phyloP scores from a whole-genome alignment of 2,797 vertebrate genomes.

The Sebastes trivittatus region DNA sequence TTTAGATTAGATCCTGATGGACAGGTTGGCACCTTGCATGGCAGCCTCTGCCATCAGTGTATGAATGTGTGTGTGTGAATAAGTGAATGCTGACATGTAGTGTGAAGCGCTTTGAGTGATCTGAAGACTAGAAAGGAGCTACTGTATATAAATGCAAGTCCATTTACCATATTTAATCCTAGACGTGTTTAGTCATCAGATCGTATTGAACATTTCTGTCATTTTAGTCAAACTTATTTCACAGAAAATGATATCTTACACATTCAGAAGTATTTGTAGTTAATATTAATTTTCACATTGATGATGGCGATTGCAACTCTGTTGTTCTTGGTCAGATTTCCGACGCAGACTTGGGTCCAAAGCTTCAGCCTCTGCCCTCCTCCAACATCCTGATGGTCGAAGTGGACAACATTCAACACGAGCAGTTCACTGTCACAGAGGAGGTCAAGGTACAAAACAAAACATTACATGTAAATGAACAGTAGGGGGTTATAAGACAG shows the following conservation, averaged over 20 bases:
- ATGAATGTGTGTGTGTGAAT: no score
- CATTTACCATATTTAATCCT: no score
- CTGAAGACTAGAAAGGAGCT: no score
- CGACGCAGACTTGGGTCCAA: conserved; percentile 74
- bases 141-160: no score
- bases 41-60: no score
- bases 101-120: no score
- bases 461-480: background rate
- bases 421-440: conserved; percentile 95
- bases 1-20: no score
- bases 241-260: no score
- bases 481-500: background rate
- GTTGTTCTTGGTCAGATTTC: conserved; percentile 53
- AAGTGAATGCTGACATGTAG: background rate
- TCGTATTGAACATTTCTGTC: no score
- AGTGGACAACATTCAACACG: conserved; percentile 93
- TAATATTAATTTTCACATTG: background rate
- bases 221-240: no score
- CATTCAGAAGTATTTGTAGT: background rate
- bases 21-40: no score
- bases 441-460: conserved; percentile 89
- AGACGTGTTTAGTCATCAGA: no score
- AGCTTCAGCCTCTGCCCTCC: conserved; percentile 70
- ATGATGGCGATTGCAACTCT: background rate
- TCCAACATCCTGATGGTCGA: conserved; percentile 94